Conservation (phyloP, 2,797 vertebrate genomes). For the Cirrhinus molitorella region DNA sequence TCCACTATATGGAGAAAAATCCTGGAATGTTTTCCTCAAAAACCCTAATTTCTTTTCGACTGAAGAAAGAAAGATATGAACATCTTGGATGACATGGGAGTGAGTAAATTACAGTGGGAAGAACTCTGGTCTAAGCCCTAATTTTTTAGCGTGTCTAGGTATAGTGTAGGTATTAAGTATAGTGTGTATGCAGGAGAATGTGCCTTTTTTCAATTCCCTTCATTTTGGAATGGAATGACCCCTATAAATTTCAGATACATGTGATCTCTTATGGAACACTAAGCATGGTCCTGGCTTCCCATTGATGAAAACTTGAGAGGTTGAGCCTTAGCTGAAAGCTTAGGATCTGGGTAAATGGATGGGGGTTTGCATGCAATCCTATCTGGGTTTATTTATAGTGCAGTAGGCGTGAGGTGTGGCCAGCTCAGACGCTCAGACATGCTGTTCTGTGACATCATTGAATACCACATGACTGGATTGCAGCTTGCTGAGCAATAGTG, state of each 20-base stretch:
- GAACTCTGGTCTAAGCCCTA: not conserved
- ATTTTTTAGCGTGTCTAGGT: not conserved
- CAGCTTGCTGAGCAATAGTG: conserved; percentile 50
- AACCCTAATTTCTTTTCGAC: too few relatives aligned
- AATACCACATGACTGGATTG: conserved; percentile 54
- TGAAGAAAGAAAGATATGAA: too few relatives aligned
- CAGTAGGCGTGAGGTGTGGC: conserved; percentile 55
- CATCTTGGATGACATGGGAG: too few relatives aligned
- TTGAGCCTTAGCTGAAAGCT: conserved; percentile 23
- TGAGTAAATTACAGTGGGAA: not conserved
- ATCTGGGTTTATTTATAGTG: conserved; percentile 66
- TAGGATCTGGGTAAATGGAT: conserved; percentile 37
- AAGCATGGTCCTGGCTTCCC: conserved; percentile 17
- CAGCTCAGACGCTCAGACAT: conserved; percentile 58
- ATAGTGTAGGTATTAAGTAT: not conserved
- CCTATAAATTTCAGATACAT: not conserved
- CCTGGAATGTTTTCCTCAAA: too few relatives aligned
- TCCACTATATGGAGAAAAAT: too few relatives aligned
- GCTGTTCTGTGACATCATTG: conserved; percentile 60
- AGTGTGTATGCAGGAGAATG: not conserved
- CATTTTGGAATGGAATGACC: not conserved
- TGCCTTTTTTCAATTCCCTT: not conserved
- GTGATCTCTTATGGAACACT: not conserved
- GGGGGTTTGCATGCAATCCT: conserved; percentile 57
- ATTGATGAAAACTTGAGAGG: conserved; percentile 51